These are phyloP conservation scores for Barypeithes pellucidus DNA, from an alignment of 2,888 invertebrate genomes.

Conservation along the genomic window DNA sequence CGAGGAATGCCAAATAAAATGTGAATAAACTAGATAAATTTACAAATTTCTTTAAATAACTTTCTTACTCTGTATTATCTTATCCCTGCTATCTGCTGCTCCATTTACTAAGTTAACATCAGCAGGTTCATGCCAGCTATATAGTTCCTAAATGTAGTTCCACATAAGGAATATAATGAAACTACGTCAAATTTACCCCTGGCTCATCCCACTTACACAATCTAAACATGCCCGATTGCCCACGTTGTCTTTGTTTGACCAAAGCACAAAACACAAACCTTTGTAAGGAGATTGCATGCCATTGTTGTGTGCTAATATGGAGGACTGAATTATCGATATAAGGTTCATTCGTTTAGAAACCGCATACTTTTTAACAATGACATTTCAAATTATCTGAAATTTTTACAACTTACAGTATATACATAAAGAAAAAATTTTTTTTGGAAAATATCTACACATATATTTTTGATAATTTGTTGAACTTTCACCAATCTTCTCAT, in stretches of 20 bases:
- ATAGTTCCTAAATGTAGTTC: neutral
- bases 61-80: too few species aligned
- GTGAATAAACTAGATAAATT: too few species aligned
- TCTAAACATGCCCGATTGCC: conserved; percentile 27
- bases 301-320: conserved; percentile 58
- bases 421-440: too few species aligned
- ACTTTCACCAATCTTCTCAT: too few species aligned
- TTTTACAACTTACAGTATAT: too few species aligned
- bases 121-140: neutral
- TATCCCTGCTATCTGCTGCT: neutral
- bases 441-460: too few species aligned
- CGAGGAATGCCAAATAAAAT: too few species aligned
- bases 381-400: too few species aligned
- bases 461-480: too few species aligned
- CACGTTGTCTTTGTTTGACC: conserved; percentile 37
- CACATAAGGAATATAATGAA: conserved; percentile 10
- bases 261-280: conserved; percentile 62
- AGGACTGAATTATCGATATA: conserved; percentile 39
- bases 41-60: too few species aligned
- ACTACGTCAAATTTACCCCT: conserved; percentile 22
- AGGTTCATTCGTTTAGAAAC: too few species aligned
- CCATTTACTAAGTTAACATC: neutral
- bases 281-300: conserved; percentile 65
- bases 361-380: too few species aligned
- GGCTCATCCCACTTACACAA: conserved; percentile 16